A percentile compares a stretch with the other conserved stretches of the same genome.
These are phyloP conservation scores for Eurosta solidaginis DNA, from an alignment of 1,140 invertebrate genomes.

Conservation along the genomic window DNA sequence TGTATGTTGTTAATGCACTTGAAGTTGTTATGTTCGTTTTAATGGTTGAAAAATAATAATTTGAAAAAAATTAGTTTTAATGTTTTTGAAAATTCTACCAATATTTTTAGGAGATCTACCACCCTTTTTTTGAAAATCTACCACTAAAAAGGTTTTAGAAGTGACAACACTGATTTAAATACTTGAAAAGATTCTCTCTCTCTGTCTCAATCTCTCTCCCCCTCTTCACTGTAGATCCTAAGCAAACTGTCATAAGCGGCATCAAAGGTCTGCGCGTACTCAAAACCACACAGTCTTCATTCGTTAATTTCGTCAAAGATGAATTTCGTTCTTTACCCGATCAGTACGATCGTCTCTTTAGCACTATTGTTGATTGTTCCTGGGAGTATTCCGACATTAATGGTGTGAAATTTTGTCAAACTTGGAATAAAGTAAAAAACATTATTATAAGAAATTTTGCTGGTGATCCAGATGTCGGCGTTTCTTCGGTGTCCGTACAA, in stretches of 20 bases:
- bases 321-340: constrained; percentile 75
- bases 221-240: constrained; percentile 41
- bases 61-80: neutral
- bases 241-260: constrained; percentile 67
- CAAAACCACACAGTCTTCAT: constrained; percentile 78
- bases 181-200: too few species aligned
- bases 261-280: constrained; percentile 71
- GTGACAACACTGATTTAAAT: too few species aligned
- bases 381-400: constrained; percentile 71
- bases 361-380: constrained; percentile 71
- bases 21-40: too few species aligned
- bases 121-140: neutral
- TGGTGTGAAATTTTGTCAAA: constrained; percentile 69
- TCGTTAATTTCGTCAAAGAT: constrained; percentile 76
- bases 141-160: too few species aligned
- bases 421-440: constrained; percentile 70
- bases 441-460: constrained; percentile 75
- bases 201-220: neutral
- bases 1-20: too few species aligned
- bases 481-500: constrained; percentile 76
- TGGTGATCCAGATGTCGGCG: constrained; percentile 68
- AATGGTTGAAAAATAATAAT: too few species aligned
- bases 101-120: neutral
- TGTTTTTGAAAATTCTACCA: neutral
- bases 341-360: constrained; percentile 73